Base-by-base conservation (phyloP, 2,113 vertebrate genomes). In the Haliaeetus leucogaster region DNA sequence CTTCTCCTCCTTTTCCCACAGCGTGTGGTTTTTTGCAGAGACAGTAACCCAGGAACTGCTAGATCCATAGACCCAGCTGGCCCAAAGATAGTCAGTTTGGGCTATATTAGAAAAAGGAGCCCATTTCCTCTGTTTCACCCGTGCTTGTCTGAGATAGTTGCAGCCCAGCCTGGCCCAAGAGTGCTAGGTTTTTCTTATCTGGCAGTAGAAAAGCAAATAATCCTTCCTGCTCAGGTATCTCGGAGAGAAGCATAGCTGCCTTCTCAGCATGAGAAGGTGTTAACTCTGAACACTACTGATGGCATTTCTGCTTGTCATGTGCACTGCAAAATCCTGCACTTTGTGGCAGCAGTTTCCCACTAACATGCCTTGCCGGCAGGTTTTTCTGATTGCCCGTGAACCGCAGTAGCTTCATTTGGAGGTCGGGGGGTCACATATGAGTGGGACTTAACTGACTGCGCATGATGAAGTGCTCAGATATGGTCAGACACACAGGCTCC, bases 381-480 rank as follows among this genome's bases (percentile, higher is more conserved):
- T 42, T 92, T 78, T 68, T 22, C 68, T 34, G 40, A 9, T 65
- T 36, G 30, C 6, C 15, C n/a, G n/a, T 9, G 11, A 40, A 3
- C 13, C 15, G 1, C 52, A 13, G 13, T 4, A 43, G 16, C 62
- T 86, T 52, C 32, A 3, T 78, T 18, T 73, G 22, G 43, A 52
- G 58, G 2, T 52, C 0, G 2, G 8, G 43, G 13, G 21, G 29
- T 42, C 76, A 18, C 16, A 0, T 25, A 11, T 9, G 73, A 8
- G 4, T 36, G 47, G 18, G 52, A 53, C 82, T 63, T 3, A 48
- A 40, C 26, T 15, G 9, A 11, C 6, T 11, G 7, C 27, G 30
- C 38, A 9, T 2, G 5, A 12, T 14, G 1, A 9, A 55, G 36
- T 0, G 0, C 8, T 73, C 0, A 6, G 53, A 2, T 42, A 7